A percentile compares a stretch with the other conserved stretches of the same genome.
These are phyloP conservation scores for Nothocercus nigrocapillus DNA, from an alignment of 2,113 vertebrate genomes.

Conservation along the genomic window DNA sequence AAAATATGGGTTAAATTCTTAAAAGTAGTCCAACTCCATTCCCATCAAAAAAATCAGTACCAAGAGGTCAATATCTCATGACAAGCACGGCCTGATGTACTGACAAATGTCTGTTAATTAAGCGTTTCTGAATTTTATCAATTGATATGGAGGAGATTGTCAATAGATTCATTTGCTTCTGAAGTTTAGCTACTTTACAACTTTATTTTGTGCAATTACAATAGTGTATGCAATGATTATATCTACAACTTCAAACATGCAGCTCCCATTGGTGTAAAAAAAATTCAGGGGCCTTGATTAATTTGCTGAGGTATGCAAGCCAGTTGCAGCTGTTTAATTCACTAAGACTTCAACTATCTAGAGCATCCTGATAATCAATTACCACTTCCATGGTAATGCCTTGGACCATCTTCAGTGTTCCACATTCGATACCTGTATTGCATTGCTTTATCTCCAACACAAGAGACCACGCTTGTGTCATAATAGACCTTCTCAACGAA, in stretches of 20 bases:
- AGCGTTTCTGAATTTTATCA: neutral
- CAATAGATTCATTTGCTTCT: neutral
- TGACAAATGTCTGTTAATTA: neutral
- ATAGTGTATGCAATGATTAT: neutral
- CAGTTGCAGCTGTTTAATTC: neutral
- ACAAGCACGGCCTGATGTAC: accelerated
- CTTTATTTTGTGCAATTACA: neutral
- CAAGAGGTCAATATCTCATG: neutral
- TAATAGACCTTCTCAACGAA: neutral
- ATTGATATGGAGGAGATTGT: neutral
- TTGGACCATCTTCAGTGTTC: neutral
- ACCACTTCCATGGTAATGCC: neutral
- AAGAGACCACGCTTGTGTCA: neutral
- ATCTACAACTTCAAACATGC: neutral
- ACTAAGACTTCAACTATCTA: neutral
- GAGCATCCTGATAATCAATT: neutral
- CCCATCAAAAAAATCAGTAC: neutral
- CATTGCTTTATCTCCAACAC: neutral
- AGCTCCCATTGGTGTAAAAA: neutral
- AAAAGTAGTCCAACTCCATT: neutral
- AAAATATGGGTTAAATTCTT: neutral
- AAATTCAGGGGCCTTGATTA: neutral
- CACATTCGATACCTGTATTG: neutral
- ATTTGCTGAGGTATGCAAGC: neutral
- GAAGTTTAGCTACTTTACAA: neutral